These are phyloP conservation scores for Calameuta filiformis DNA, from an alignment of 2,888 invertebrate genomes.

Conservation along the genomic window DNA sequence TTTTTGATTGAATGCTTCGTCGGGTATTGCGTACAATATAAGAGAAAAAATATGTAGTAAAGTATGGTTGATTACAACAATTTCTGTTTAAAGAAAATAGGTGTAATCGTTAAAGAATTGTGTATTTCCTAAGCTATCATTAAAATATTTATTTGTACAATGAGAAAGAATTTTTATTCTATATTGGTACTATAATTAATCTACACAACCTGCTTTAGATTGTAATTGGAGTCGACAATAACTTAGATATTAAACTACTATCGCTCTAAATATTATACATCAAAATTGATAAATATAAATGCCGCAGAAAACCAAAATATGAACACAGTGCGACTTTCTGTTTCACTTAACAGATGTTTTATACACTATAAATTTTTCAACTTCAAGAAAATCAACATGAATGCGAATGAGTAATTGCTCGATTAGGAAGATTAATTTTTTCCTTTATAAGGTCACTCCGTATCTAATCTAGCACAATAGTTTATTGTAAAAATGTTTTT, in stretches of 20 bases:
- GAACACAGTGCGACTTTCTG: background rate
- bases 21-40: background rate
- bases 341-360: background rate
- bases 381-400: background rate
- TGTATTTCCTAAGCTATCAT: background rate
- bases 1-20: background rate
- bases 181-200: background rate
- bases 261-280: background rate
- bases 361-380: background rate
- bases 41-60: background rate
- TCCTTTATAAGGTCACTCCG: background rate
- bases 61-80: background rate
- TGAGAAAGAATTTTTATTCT: background rate
- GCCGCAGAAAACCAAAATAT: background rate
- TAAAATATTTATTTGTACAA: background rate
- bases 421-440: background rate
- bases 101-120: background rate
- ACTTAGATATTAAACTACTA: background rate
- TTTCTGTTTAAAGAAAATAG: background rate
- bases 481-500: background rate
- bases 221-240: background rate
- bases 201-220: background rate
- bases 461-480: background rate
- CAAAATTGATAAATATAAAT: background rate
- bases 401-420: background rate